These are phyloP conservation scores for Argyra leucocephala DNA, from an alignment of 2,888 invertebrate species.

Conservation along the genomic window DNA sequence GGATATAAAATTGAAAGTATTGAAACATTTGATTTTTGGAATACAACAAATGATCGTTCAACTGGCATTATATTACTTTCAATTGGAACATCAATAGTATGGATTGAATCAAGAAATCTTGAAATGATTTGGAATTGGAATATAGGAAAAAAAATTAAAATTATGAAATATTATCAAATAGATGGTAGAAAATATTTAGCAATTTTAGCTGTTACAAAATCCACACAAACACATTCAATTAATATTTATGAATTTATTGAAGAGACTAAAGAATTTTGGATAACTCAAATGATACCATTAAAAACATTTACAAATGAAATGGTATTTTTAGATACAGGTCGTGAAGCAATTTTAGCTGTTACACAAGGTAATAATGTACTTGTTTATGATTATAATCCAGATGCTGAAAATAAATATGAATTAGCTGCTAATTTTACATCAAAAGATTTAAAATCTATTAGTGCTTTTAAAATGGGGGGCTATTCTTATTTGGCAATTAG, in stretches of 20 bases:
- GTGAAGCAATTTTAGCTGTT: slow-evolving; percentile 36
- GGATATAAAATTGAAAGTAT: slow-evolving; percentile 26
- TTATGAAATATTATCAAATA: slow-evolving; percentile 29
- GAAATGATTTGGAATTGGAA: slow-evolving; percentile 34
- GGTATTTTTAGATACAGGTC: slow-evolving; percentile 34
- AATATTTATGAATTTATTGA: slow-evolving; percentile 36
- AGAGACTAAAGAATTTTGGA: slow-evolving; percentile 33
- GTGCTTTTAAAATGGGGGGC: slow-evolving; percentile 41
- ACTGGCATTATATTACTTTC: slow-evolving; percentile 31
- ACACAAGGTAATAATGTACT: slow-evolving; percentile 32
- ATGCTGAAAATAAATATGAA: slow-evolving; percentile 13
- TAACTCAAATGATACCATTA: slow-evolving; percentile 35
- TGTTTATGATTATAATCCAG: slow-evolving; percentile 34
- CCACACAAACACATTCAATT: slow-evolving; percentile 22
- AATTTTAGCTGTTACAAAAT: slow-evolving; percentile 26
- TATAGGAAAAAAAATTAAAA: slow-evolving; percentile 27
- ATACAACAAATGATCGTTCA: slow-evolving; percentile 25
- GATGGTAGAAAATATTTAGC: slow-evolving; percentile 30
- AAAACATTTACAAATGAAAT: slow-evolving; percentile 28
- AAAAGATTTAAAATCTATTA: slow-evolving; percentile 31
- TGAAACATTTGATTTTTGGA: slow-evolving; percentile 34
- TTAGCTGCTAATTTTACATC: slow-evolving; percentile 28
- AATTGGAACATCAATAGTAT: slow-evolving; percentile 29
- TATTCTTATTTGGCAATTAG: slow-evolving; percentile 38
- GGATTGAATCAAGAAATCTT: slow-evolving; percentile 29